Base-by-base conservation (phyloP, 1,140 invertebrate genomes). In the Sycophila sp. region DNA sequence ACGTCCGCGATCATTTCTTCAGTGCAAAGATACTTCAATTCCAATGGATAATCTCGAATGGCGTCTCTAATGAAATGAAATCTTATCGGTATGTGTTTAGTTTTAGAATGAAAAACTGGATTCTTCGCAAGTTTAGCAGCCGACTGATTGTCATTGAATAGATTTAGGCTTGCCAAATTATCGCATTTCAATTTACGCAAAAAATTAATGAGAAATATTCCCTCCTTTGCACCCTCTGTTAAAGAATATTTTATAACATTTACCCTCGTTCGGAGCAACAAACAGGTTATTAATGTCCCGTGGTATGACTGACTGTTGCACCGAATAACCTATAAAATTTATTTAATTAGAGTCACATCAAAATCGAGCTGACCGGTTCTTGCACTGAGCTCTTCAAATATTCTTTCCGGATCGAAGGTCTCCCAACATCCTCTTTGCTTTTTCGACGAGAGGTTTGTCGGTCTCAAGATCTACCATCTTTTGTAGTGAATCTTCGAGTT, bases 171-270 rank as follows among this genome's bases (percentile, higher is more conserved):
- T 38, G 36, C 36, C 36, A 15, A 38, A n/a, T n/a, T n/a, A n/a
- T n/a, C n/a, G n/a, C n/a, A n/a, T n/a, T n/a, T n/a, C 36, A 15
- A 38, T 38, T 38, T 15, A 15, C 15, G 6, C 36, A 6, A 38
- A 38, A 38, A 7, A 15, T 6, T 38, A 15, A 38, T 38, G n/a
- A 75, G 22, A 40, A 71, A 71, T 2, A 73, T 71, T 1, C 59
- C 68, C 60, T 81, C 75, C 78, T 76, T 5, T 0, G 65, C 32
- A 2, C 73, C 78, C 19, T 80, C 76, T 6, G 77, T 17, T 1
- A 82, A 22, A 2, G 77, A 73, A 84, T 79, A 45, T 85, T n/a
- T n/a, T n/a, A n/a, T n/a, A n/a, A n/a, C n/a, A 87, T 62, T 87
- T 83, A 4, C 80, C 77, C 67, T 87, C 83, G 15, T 78, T 83